These are phyloP conservation scores for Tribolium castaneum DNA, from an alignment of 1,140 invertebrate species.

Conservation along the genomic window DNA sequence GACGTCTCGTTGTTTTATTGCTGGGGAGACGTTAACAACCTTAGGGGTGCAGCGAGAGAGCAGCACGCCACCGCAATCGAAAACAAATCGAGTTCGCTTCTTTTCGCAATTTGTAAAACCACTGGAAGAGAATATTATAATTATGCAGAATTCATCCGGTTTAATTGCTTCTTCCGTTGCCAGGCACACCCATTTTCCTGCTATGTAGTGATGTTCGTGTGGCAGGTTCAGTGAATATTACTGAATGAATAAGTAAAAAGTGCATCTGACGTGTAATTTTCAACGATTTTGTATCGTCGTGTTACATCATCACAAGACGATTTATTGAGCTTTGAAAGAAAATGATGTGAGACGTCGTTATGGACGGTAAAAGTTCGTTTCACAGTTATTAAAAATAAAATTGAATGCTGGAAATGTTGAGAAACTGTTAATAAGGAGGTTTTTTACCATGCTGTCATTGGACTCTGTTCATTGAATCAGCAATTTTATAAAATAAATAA, in stretches of 20 bases:
- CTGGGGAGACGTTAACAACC: conserved; percentile 25
- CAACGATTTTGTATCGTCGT: background rate
- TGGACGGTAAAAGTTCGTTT: background rate
- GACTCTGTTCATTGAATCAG: background rate
- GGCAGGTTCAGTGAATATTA: background rate
- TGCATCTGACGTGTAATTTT: background rate
- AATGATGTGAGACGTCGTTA: background rate
- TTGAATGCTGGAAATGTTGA: background rate
- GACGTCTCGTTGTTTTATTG: conserved; percentile 16
- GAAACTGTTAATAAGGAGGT: background rate
- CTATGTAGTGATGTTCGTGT: background rate
- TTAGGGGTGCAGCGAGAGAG: conserved; percentile 1
- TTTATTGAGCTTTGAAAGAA: background rate
- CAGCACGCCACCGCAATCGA: conserved; percentile 18
- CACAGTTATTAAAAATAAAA: background rate
- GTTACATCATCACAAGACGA: background rate
- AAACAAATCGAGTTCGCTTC: conserved; percentile 12
- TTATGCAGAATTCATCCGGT: conserved; percentile 3
- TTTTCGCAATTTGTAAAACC: background rate
- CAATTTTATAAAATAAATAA: background rate
- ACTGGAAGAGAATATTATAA: conserved; percentile 4
- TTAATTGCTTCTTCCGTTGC: conserved; percentile 22
- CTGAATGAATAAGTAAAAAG: background rate
- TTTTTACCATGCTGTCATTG: background rate
- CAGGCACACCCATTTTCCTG: conserved; percentile 30